Conservation (phyloP, 2,797 vertebrate species). For the Cryptoprocta ferox region DNA sequence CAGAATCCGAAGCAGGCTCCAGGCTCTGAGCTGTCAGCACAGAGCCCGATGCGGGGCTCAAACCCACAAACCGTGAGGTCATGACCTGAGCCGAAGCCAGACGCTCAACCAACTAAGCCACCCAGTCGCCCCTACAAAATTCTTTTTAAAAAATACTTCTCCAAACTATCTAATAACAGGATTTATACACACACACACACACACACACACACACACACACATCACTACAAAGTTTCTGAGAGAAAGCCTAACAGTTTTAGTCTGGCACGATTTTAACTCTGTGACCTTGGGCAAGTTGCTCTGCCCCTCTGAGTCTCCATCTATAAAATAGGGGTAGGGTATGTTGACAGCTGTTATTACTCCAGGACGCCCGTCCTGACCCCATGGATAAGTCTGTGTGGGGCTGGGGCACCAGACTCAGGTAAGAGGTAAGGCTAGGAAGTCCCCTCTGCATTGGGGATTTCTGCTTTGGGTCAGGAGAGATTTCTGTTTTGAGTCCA, state of each 20-base stretch:
- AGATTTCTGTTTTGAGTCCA: neutral
- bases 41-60: too few species aligned
- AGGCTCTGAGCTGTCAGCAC: too few species aligned
- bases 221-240: neutral
- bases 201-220: too few species aligned
- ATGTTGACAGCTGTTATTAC: neutral
- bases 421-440: neutral
- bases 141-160: constrained; percentile 7
- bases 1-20: too few species aligned
- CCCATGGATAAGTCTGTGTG: neutral
- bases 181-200: neutral
- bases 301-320: neutral
- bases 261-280: neutral
- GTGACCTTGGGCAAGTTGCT: neutral
- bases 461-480: neutral
- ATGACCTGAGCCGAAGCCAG: too few species aligned
- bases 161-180: neutral
- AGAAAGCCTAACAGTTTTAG: neutral
- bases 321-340: neutral
- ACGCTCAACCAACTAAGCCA: too few species aligned
- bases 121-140: neutral
- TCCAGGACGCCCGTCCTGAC: neutral
- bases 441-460: rapidly evolving
- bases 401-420: neutral
- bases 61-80: too few species aligned